Base-by-base conservation (phyloP, 30 jellyfish, hydroid and myxozoan genomes). In the Aurelia aurita complex sp. Pacific region DNA sequence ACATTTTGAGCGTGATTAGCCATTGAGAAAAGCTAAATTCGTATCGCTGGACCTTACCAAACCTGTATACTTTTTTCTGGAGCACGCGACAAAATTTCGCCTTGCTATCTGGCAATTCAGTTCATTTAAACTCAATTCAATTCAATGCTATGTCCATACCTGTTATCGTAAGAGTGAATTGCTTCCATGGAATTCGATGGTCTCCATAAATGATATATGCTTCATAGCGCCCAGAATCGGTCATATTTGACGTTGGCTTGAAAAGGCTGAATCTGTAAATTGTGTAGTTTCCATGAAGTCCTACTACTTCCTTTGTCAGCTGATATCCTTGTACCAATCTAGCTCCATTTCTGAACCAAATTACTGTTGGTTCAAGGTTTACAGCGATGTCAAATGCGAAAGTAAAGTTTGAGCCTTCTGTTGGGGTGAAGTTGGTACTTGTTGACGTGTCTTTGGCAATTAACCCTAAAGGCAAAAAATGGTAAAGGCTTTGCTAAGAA, bases 281-380 rank as follows among this genome's bases (percentile, higher is more conserved):
- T 18, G 89, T 79, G 10, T n/a, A 29, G 36, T 79, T 79, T 63
- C 59, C 32, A n/a, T 79, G 42, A 2, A 4, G 5, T 64, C 80
- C 78, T 1, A 65, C 42, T 19, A 46, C 55, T 51, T 79, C 80
- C 0, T 14, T 42, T n/a, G 89, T 43, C 50, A 66, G 32, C 36
- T 46, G 43, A 54, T 35, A 79, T 17, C 33, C 84, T 0, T 5
- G n/a, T 19, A 36, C 13, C 53, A 79, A 12, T 17, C 10, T 40
- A 34, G 38, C 55, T 29, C 80, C 72, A 43, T 79, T 64, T 62
- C 75, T 67, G 52, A 67, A 42, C 89, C 89, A 79, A 3, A 14
- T 1, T 29, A 64, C 80, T n/a, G 23, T n/a, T 16, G 89, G 89
- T 10, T 42, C 67, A 14, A 79, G 61, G 73, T 79, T 79, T 10